These are phyloP conservation scores for Archegozetes longisetosus DNA, from an alignment of 1,140 invertebrate species.

Conservation along the genomic window DNA sequence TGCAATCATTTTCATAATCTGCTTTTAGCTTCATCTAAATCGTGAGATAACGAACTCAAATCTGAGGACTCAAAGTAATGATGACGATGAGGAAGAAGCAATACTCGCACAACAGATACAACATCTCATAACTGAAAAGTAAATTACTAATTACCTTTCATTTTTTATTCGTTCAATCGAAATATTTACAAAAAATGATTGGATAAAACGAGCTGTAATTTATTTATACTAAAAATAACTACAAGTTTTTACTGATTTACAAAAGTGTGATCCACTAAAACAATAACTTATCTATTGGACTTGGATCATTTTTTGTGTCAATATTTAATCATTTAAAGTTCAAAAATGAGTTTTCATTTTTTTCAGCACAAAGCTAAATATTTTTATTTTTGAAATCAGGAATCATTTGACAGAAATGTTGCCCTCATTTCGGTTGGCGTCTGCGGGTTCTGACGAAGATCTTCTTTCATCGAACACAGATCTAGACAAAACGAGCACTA, in stretches of 20 bases:
- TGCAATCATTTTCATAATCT: too few species aligned
- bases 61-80: conserved; percentile 7
- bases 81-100: conserved; percentile 25
- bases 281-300: background rate
- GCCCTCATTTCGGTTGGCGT: conserved; percentile 44
- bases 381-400: conserved; percentile 32
- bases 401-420: conserved; percentile 58
- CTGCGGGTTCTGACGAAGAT: conserved; percentile 69
- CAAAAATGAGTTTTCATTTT: background rate
- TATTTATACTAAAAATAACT: too few species aligned
- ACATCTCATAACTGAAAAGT: conserved; percentile 31
- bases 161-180: too few species aligned
- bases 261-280: too few species aligned
- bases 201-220: too few species aligned
- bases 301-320: conserved; percentile 34
- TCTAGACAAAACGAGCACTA: background rate
- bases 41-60: conserved; percentile 8
- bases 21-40: conserved; percentile 17
- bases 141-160: too few species aligned
- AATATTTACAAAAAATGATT: too few species aligned
- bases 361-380: background rate
- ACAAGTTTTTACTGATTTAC: too few species aligned
- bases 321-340: background rate
- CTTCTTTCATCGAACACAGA: conserved; percentile 24
- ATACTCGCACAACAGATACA: conserved; percentile 29